These are phyloP conservation scores for Eospalax fontanierii DNA, from an alignment of 2,797 vertebrate genomes.

Conservation along the genomic window DNA sequence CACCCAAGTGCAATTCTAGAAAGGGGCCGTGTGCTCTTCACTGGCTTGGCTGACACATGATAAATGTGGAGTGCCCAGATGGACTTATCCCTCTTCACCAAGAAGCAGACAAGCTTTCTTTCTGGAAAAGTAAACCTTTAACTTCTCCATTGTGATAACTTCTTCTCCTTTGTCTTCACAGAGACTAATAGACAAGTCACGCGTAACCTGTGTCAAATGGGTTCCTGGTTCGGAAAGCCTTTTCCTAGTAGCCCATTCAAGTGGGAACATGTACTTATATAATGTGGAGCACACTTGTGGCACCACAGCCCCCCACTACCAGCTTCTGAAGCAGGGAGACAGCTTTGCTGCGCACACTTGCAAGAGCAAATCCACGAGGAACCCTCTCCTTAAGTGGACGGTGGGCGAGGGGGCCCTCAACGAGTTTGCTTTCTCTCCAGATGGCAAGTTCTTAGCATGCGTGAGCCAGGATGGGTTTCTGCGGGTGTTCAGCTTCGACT, in stretches of 20 bases:
- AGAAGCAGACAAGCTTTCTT: neutral
- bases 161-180: slow-evolving; percentile 91
- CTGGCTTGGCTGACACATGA: neutral
- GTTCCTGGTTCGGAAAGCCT: slow-evolving; percentile 98
- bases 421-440: slow-evolving; percentile 98
- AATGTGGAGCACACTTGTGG: slow-evolving; percentile 98
- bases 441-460: slow-evolving; percentile 97
- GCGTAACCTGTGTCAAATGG: slow-evolving; percentile 99
- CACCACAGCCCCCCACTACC: slow-evolving; percentile 97
- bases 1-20: neutral
- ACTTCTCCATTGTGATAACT: slow-evolving; percentile 76
- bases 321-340: slow-evolving; percentile 98
- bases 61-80: neutral
- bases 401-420: slow-evolving; percentile 98
- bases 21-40: neutral
- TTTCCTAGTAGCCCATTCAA: slow-evolving; percentile 98
- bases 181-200: slow-evolving; percentile 99
- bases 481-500: slow-evolving; percentile 97
- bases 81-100: neutral
- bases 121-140: slow-evolving; percentile 24
- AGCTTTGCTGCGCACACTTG: slow-evolving; percentile 98
- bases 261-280: slow-evolving; percentile 98
- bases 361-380: slow-evolving; percentile 98
- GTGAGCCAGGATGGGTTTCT: slow-evolving; percentile 99
- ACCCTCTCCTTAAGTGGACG: slow-evolving; percentile 98